A percentile compares a stretch with the other conserved stretches of the same genome.
phyloP scores from a whole-genome alignment of 1,140 invertebrate species.

The Copidosoma floridanum region DNA sequence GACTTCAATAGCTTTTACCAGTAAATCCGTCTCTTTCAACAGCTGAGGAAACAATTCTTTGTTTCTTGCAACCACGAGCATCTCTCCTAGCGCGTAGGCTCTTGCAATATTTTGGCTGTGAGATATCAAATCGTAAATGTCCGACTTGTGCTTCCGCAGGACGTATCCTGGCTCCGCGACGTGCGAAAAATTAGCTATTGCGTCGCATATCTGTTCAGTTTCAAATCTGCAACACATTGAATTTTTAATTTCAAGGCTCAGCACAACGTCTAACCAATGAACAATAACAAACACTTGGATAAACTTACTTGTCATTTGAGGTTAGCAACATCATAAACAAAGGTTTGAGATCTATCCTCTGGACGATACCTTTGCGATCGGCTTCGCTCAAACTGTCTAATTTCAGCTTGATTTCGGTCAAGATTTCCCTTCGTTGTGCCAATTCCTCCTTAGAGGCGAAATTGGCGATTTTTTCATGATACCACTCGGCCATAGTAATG shows the following conservation, averaged over 20 bases:
- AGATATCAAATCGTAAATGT: constrained; percentile 48
- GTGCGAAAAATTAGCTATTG: constrained; percentile 47
- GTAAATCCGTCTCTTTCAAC: constrained; percentile 57
- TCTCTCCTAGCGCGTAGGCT: constrained; percentile 45
- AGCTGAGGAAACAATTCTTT: constrained; percentile 47
- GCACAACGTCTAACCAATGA: background rate
- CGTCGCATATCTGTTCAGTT: constrained; percentile 50
- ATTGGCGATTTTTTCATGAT: constrained; percentile 33
- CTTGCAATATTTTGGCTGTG: constrained; percentile 47
- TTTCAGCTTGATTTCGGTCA: constrained; percentile 46
- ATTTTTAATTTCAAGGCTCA: background rate
- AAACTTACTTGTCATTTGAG: constrained; percentile 48
- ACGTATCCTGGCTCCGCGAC: constrained; percentile 46
- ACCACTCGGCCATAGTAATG: constrained; percentile 42
- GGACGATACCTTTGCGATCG: no score
- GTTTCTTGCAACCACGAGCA: constrained; percentile 46
- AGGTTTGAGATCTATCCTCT: no score
- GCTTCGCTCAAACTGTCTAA: constrained; percentile 33
- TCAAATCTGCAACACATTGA: background rate
- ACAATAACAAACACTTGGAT: background rate
- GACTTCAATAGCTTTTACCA: constrained; percentile 58
- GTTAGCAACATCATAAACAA: no score
- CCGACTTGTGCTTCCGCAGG: constrained; percentile 45
- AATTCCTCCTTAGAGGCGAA: constrained; percentile 34
- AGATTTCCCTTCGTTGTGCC: constrained; percentile 34